phyloP scores from a whole-genome alignment of 2,797 vertebrate genomes.

The Champsocephalus gunnari region DNA sequence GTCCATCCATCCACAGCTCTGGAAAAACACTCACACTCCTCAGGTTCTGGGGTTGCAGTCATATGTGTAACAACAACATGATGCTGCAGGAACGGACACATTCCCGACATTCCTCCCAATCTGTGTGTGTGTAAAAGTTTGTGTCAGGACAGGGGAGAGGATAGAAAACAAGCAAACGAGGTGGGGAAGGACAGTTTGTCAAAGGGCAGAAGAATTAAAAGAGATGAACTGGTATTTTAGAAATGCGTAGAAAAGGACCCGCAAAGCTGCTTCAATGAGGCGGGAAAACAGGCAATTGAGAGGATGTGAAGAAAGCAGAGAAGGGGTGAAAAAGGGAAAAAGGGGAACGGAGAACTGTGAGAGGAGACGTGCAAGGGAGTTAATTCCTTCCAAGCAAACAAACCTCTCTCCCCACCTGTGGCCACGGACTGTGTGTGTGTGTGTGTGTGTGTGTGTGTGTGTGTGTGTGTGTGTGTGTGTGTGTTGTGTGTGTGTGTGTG shows the following conservation, averaged over 20 bases:
- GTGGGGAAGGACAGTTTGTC: conserved; percentile 32
- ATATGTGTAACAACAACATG: conserved; percentile 81
- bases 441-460: conserved; percentile 29
- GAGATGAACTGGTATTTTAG: conserved; percentile 19
- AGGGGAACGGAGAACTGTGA: conserved; percentile 47
- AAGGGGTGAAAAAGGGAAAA: conserved; percentile 14
- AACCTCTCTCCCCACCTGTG: conserved; percentile 71
- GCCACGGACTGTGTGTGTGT: conserved; percentile 16
- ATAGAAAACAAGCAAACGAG: conserved; percentile 33
- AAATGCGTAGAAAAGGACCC: conserved; percentile 28
- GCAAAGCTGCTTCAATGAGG: conserved; percentile 15
- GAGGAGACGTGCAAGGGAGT: conserved; percentile 45
- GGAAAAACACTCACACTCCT: conserved; percentile 67
- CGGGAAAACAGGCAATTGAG: background rate
- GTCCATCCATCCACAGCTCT: conserved; percentile 61
- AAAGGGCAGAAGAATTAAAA: conserved; percentile 16
- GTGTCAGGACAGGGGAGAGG: conserved; percentile 33
- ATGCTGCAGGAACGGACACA: conserved; percentile 75
- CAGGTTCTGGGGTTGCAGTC: conserved; percentile 74
- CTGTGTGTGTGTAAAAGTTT: conserved; percentile 43
- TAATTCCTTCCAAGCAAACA: conserved; percentile 73
- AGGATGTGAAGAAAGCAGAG: conserved; percentile 39
- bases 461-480: background rate
- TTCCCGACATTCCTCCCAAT: conserved; percentile 76
- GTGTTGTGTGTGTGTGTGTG: background rate